Conservation (phyloP, 2,113 vertebrate genomes). For the Thinocorus orbignyianus region DNA sequence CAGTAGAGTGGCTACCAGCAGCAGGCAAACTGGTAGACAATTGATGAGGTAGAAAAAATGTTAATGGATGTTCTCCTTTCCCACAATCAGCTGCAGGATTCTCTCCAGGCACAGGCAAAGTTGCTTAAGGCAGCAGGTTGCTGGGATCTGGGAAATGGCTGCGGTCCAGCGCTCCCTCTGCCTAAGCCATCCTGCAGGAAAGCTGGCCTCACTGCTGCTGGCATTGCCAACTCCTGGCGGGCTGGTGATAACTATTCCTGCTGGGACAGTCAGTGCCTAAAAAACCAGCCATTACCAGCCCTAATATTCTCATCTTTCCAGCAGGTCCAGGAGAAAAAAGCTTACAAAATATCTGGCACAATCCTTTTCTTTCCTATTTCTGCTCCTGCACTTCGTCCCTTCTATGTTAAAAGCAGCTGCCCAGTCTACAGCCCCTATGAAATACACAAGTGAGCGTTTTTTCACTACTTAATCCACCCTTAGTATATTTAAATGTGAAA, state of each 20-base stretch:
- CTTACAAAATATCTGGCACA: neutral
- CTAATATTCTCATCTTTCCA: neutral
- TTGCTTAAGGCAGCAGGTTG: neutral
- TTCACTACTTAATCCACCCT: neutral
- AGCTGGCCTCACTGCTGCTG: neutral
- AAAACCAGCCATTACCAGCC: neutral
- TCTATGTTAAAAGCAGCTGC: neutral
- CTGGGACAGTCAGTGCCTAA: neutral
- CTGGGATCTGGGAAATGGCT: neutral
- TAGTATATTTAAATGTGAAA: neutral
- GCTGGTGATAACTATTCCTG: conserved; percentile 16
- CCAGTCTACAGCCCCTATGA: neutral
- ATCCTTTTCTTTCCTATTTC: neutral
- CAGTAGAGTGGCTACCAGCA: neutral
- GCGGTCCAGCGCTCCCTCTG: neutral
- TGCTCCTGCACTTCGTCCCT: neutral
- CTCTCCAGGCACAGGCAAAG: neutral
- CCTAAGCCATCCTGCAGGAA: neutral
- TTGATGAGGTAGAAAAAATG: accelerated
- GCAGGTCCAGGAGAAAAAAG: neutral
- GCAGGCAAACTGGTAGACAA: neutral
- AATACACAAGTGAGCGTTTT: neutral
- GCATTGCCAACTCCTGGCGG: neutral
- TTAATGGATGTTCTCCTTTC: neutral
- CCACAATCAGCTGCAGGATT: neutral